These are phyloP conservation scores for Epistrophella euchroma DNA, from an alignment of 2,888 invertebrate species.

Conservation along the genomic window DNA sequence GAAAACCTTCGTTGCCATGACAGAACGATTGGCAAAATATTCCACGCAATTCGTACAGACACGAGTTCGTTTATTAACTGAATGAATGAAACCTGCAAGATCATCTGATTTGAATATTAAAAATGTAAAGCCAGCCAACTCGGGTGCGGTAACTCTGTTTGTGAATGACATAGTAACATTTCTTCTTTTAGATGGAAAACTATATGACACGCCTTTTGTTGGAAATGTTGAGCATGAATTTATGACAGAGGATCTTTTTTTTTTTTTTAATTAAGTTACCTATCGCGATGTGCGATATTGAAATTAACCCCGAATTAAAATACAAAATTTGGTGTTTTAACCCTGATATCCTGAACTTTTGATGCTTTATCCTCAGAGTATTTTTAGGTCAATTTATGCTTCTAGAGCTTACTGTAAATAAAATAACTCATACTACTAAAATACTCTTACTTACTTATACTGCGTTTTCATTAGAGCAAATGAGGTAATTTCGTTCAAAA, in stretches of 20 bases:
- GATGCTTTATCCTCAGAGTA: too few species aligned
- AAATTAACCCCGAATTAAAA: too few species aligned
- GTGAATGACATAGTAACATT: conserved; percentile 44
- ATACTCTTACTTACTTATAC: too few species aligned
- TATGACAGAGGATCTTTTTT: conserved; percentile 17
- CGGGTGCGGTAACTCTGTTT: conserved; percentile 44
- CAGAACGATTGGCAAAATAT: conserved; percentile 52
- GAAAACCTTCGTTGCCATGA: conserved; percentile 38
- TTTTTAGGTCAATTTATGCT: too few species aligned
- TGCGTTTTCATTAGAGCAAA: too few species aligned
- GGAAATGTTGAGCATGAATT: neutral
- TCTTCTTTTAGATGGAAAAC: conserved; percentile 1
- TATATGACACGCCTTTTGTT: conserved; percentile 12
- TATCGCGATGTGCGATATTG: too few species aligned
- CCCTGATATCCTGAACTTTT: too few species aligned
- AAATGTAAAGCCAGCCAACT: conserved; percentile 15
- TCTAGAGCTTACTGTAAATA: too few species aligned
- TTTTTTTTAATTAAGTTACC: neutral
- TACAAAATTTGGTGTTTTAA: too few species aligned
- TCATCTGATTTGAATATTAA: conserved; percentile 49
- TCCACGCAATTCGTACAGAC: conserved; percentile 45
- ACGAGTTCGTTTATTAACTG: conserved; percentile 49
- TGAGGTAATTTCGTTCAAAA: too few species aligned
- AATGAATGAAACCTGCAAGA: conserved; percentile 10
- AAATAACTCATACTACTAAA: too few species aligned